These are phyloP conservation scores for Clupea harengus DNA, from an alignment of 2,113 vertebrate species.

Conservation along the genomic window DNA sequence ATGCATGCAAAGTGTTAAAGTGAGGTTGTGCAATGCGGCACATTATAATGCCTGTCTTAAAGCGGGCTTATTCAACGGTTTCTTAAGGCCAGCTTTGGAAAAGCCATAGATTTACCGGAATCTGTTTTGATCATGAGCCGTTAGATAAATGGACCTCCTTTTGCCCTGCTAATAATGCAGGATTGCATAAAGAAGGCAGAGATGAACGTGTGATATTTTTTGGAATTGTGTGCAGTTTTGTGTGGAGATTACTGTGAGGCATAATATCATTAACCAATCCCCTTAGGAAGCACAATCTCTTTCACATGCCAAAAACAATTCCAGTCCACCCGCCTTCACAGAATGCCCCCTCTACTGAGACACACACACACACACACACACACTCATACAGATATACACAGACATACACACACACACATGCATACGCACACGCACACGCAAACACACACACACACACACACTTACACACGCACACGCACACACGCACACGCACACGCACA, in stretches of 20 bases:
- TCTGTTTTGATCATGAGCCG: neutral
- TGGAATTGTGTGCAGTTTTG: neutral
- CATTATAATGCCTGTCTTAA: neutral
- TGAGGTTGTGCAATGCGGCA: neutral
- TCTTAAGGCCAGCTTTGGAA: neutral
- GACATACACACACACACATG: constrained; percentile 6
- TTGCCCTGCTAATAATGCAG: neutral
- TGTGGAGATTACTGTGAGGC: constrained; percentile 33
- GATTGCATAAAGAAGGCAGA: neutral
- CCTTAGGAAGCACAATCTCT: constrained; percentile 64
- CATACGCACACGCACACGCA: neutral
- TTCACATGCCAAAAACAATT: constrained; percentile 55
- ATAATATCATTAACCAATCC: constrained; percentile 58
- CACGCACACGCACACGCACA: neutral
- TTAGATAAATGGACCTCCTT: neutral
- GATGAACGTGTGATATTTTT: neutral
- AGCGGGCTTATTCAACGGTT: neutral
- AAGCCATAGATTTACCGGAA: neutral
- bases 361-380: neutral
- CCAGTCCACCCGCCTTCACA: constrained; percentile 43
- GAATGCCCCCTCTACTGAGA: constrained; percentile 18
- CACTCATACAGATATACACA: neutral
- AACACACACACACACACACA: too few species aligned
- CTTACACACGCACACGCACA: too few species aligned
- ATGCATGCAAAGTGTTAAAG: neutral